Percentiles rank a stretch among this genome's conserved stretches.
Conservation (phyloP, 1,140 invertebrate genomes). For the Ganaspis sp. region DNA sequence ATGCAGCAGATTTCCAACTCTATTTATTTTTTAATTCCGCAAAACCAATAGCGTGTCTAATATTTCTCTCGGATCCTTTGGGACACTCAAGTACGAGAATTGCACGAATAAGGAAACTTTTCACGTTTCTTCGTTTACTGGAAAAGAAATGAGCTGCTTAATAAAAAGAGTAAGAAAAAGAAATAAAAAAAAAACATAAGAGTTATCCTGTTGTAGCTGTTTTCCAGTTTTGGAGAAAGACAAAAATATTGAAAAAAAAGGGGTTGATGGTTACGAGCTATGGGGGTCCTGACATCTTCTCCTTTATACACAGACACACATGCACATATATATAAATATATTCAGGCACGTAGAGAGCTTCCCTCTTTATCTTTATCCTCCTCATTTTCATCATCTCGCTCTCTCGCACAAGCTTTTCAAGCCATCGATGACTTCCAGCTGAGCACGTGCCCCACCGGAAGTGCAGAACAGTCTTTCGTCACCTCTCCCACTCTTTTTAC, state of each 20-base stretch:
- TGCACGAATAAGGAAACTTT: constrained; percentile 18
- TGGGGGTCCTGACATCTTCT: neutral
- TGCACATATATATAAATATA: neutral
- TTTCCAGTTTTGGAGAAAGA: neutral
- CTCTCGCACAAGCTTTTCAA: constrained; percentile 32
- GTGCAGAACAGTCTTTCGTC: constrained; percentile 62
- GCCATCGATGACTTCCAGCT: constrained; percentile 61
- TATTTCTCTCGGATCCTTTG: constrained; percentile 9
- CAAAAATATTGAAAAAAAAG: neutral
- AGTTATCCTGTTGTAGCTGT: neutral
- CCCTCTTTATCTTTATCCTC: neutral
- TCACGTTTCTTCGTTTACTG: constrained; percentile 15
- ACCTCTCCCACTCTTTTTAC: constrained; percentile 46
- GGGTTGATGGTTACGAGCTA: neutral
- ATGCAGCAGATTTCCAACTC: neutral
- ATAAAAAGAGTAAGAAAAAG: neutral
- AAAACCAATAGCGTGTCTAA: constrained; percentile 6
- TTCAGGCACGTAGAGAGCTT: neutral
- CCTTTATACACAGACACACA: neutral
- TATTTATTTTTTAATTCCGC: neutral
- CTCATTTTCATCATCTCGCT: constrained; percentile 16
- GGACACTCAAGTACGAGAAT: constrained; percentile 19
- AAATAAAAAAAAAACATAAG: neutral
- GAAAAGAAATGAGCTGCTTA: neutral
- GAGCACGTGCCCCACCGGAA: constrained; percentile 67